phyloP scores from a whole-genome alignment of 2,888 invertebrate genomes.

The Leptinotarsa peninsularis region DNA sequence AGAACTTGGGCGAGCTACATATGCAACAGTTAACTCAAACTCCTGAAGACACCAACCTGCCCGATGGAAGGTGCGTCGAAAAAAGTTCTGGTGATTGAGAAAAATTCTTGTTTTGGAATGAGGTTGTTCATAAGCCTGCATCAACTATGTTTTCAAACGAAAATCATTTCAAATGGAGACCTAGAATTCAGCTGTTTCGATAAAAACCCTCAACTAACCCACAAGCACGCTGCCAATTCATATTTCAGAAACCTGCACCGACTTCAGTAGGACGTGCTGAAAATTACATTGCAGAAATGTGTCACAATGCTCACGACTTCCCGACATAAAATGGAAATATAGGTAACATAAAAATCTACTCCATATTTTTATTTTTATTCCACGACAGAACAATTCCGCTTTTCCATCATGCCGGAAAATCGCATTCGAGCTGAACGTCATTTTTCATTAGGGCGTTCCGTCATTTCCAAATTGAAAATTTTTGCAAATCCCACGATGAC shows the following conservation, averaged over 20 bases:
- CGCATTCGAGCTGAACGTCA: constrained; percentile 24
- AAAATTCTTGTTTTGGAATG: too few relatives aligned
- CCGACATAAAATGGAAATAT: constrained; percentile 37
- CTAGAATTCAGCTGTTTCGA: not conserved
- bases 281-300: constrained; percentile 38
- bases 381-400: constrained; percentile 16
- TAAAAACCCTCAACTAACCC: not conserved
- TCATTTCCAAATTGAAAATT: constrained; percentile 24
- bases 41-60: too few relatives aligned
- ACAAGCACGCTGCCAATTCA: constrained; percentile 29
- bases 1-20: too few relatives aligned
- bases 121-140: too few relatives aligned
- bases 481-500: constrained; percentile 30
- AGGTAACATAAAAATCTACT: constrained; percentile 40
- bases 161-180: too few relatives aligned
- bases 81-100: too few relatives aligned
- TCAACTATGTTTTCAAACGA: too few relatives aligned
- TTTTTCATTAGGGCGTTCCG: constrained; percentile 31
- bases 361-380: constrained; percentile 34
- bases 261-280: constrained; percentile 28
- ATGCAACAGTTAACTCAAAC: too few relatives aligned
- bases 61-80: too few relatives aligned
- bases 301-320: constrained; percentile 35
- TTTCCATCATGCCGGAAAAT: constrained; percentile 25
- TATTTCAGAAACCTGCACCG: constrained; percentile 28